Percentiles rank a stretch among this genome's conserved stretches.
Evolutionary conservation across 2,113 vertebrate genomes (phyloP).

Genomic region (Cochlearius cochlearius): DNA sequence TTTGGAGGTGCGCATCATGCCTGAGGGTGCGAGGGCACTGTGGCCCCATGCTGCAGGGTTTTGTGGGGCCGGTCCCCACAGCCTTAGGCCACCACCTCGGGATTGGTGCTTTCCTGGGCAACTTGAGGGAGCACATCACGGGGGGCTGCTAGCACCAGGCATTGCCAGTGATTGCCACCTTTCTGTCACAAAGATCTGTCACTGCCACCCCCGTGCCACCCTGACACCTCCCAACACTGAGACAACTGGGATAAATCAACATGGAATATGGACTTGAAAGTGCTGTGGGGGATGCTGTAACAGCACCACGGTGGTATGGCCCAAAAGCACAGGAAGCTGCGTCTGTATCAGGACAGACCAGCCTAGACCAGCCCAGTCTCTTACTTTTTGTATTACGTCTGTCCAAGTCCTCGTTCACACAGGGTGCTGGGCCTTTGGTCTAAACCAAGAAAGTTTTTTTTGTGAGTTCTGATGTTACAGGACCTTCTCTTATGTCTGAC

Average conservation of each 20-base stretch:
- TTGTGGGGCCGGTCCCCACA: neutral
- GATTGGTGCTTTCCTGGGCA: neutral
- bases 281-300: neutral
- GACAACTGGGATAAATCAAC: neutral
- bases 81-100: neutral
- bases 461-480: neutral
- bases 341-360: neutral
- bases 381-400: fast-evolving
- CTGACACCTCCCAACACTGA: fast-evolving
- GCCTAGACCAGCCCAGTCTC: neutral
- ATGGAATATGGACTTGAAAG: neutral
- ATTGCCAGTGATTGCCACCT: neutral
- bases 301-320: neutral
- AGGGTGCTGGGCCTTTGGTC: neutral
- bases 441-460: neutral
- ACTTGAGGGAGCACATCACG: neutral
- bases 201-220: neutral
- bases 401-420: neutral
- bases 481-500: neutral
- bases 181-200: neutral
- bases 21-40: neutral
- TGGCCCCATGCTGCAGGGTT: neutral
- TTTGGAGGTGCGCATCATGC: neutral
- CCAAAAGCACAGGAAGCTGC: neutral
- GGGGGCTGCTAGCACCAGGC: neutral